Evolutionary conservation across 1,140 invertebrate genomes (phyloP).

Genomic region (Hyles vespertilio): DNA sequence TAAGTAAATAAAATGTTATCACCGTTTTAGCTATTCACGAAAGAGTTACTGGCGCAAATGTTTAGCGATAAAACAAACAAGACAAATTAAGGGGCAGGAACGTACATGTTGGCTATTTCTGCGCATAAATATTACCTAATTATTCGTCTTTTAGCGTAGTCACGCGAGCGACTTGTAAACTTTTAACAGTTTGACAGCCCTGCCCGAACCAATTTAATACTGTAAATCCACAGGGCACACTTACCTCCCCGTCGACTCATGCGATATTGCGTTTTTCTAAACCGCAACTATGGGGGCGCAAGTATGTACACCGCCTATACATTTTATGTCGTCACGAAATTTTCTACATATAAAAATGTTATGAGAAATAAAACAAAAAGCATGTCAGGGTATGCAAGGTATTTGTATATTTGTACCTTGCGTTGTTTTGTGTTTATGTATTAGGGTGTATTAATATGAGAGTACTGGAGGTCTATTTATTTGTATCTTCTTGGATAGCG

Average conservation of each 20-base stretch:
- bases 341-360: constrained; percentile 30
- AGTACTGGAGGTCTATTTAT: too few relatives aligned
- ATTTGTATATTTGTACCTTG: constrained; percentile 1
- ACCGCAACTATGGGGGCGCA: constrained; percentile 46
- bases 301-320: constrained; percentile 27
- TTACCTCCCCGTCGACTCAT: constrained; percentile 70
- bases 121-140: constrained; percentile 21
- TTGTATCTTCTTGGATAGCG: too few relatives aligned
- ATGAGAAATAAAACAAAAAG: constrained; percentile 10
- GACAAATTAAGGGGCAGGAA: constrained; percentile 21
- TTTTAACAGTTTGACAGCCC: constrained; percentile 55
- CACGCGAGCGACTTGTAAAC: constrained; percentile 46
- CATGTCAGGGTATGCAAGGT: constrained; percentile 6
- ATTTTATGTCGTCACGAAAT: constrained; percentile 55
- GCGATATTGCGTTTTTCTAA: constrained; percentile 73
- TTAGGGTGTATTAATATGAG: too few relatives aligned
- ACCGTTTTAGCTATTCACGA: too few relatives aligned
- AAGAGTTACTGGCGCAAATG: not conserved
- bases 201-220: constrained; percentile 67
- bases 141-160: constrained; percentile 27
- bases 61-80: constrained; percentile 23
- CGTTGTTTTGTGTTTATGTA: too few relatives aligned
- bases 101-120: constrained; percentile 21
- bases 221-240: constrained; percentile 72
- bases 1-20: too few relatives aligned